Conservation (phyloP, 2,113 vertebrate species). For the Etheostoma cragini region DNA sequence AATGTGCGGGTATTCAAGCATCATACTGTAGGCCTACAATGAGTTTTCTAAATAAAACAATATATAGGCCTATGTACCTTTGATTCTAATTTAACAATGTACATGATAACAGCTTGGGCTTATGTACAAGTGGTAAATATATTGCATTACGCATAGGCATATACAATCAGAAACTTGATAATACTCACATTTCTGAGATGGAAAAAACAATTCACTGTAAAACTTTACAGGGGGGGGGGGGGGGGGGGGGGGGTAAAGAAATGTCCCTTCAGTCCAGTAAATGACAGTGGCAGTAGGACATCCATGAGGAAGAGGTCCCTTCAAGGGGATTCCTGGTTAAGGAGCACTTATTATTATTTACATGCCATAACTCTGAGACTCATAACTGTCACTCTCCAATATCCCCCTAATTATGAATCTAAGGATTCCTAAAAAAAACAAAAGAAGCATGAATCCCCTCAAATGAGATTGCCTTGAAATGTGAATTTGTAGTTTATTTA, state of each 20-base stretch:
- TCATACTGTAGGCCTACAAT: neutral
- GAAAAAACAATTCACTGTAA: neutral
- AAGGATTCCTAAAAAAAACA: neutral
- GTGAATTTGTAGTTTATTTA: neutral
- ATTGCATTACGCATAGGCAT: slow-evolving; percentile 1
- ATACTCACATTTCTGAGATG: neutral
- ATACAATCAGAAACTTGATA: slow-evolving; percentile 21
- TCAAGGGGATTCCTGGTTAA: neutral
- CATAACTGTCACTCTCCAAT: neutral
- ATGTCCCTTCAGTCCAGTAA: slow-evolving; percentile 1
- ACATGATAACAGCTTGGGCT: neutral
- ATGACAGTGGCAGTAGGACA: too few relatives aligned
- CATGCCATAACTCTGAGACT: neutral
- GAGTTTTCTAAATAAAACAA: slow-evolving; percentile 32
- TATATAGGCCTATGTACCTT: neutral
- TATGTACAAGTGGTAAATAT: slow-evolving; percentile 30
- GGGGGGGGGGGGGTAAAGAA: neutral
- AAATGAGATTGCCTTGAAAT: neutral
- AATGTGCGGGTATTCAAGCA: slow-evolving; percentile 4
- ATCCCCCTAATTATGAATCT: neutral
- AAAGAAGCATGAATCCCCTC: slow-evolving; percentile 1
- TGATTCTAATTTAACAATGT: slow-evolving; percentile 15
- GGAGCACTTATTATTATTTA: neutral
- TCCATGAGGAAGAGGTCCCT: slow-evolving; percentile 9
- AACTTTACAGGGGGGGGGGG: neutral